Evolutionary conservation across 2,113 vertebrate genomes (phyloP), one percentile per base, ranked within the genome.

Genomic region (Synodontis membranacea): DNA sequence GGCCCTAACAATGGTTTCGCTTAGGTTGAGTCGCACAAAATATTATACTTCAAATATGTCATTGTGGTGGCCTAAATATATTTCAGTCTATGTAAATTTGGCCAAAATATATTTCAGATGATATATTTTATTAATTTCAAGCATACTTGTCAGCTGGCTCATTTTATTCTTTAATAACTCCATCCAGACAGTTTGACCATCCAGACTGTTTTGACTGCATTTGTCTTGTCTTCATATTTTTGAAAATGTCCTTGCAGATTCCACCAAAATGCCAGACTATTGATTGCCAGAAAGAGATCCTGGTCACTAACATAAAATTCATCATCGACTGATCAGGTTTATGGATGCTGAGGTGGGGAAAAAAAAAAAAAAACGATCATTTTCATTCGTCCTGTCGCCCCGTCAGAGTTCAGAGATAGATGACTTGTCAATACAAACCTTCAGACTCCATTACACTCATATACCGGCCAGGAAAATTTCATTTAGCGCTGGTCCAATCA

Each of bases 291-390:
- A 54, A 88, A 1, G 68, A 83, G 81, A 68, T 44, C 46, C 7
- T 48, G 84, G 79, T 91, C 76, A 86, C 84, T 85, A 91, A 91
- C 88, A 87, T 88, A 83, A 89, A 84, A 86, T 86, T 83, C 82
- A 76, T 79, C 86, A 90, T 86, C 88, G 91, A 90, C 80, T 72
- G 60, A 90, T 88, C 75, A 64, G 62, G 83, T 37, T 85, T 88
- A 56, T 87, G 66, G 74, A 76, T 86, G 70, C 80, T 83, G 83
- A 82, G 80, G 83, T 68, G 80, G 80, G 80, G 70, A 74, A 81
- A 70, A 87, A 86, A 85, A 83, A 78, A 74, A 81, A 70, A 87
- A 86, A 85, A 50, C 31, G 14, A 52, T 84, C 54, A 64, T 39
- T 83, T 68, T 60, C 42, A 64, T 52, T 74, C 54, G 50, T 70